Conservation (phyloP, 2,113 vertebrate species). For the Ciconia maguari region DNA sequence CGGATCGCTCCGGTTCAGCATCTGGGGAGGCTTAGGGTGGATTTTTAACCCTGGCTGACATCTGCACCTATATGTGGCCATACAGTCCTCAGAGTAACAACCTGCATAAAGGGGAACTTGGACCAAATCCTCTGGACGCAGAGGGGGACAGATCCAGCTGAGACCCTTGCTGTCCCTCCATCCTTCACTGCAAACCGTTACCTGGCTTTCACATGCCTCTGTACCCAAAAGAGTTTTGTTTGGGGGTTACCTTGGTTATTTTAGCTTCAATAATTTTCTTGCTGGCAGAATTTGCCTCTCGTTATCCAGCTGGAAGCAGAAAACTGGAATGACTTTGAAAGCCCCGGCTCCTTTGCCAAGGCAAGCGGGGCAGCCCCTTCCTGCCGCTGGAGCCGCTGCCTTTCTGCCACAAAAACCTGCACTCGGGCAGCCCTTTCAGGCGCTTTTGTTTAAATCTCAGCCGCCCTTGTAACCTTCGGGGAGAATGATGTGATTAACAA, state of each 20-base stretch:
- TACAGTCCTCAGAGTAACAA: not conserved
- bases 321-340: not conserved
- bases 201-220: not conserved
- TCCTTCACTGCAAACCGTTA: not conserved
- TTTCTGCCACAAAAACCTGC: not conserved
- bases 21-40: not conserved
- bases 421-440: not conserved
- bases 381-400: fast-evolving
- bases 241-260: not conserved
- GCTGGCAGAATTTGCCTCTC: not conserved
- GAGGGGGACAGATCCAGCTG: not conserved
- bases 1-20: not conserved
- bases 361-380: not conserved
- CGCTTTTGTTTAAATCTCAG: not conserved
- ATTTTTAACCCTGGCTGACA: not conserved
- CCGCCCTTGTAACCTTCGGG: not conserved
- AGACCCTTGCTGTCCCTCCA: not conserved
- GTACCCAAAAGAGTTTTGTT: not conserved
- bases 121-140: not conserved
- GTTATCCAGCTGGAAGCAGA: not conserved
- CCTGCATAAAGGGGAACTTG: not conserved
- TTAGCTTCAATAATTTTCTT: not conserved
- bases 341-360: not conserved
- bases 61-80: fast-evolving
- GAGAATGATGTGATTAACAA: not conserved